Percentiles rank a stretch among this genome's conserved stretches.
Conservation (phyloP, 2,888 invertebrate genomes). For the Apantesis nais region DNA sequence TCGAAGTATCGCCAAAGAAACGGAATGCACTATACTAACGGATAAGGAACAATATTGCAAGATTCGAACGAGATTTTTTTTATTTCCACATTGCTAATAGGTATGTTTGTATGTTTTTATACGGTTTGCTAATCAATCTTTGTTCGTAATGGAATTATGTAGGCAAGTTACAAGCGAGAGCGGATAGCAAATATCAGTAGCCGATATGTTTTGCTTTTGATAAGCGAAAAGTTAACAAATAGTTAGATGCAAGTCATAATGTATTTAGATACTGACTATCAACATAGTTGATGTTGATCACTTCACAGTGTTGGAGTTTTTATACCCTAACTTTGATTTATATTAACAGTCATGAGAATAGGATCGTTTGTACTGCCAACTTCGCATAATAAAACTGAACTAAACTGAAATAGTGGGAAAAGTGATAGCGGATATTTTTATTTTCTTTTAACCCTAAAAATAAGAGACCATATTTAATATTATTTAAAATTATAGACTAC, state of each 20-base stretch:
- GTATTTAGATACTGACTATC: background rate
- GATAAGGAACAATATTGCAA: slow-evolving; percentile 49
- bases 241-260: background rate
- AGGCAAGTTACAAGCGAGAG: background rate
- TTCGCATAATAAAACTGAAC: too few relatives aligned
- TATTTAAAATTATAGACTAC: background rate
- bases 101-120: slow-evolving; percentile 35
- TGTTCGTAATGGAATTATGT: slow-evolving; percentile 32
- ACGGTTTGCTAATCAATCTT: slow-evolving; percentile 39
- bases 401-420: too few relatives aligned
- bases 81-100: slow-evolving; percentile 27
- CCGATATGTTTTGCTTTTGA: background rate
- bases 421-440: too few relatives aligned
- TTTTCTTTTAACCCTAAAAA: too few relatives aligned
- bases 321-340: too few relatives aligned
- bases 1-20: slow-evolving; percentile 30
- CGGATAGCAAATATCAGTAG: background rate
- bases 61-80: slow-evolving; percentile 33
- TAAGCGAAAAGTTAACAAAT: background rate
- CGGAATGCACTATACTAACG: slow-evolving; percentile 36
- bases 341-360: too few relatives aligned
- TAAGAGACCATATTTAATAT: too few relatives aligned
- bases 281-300: background rate
- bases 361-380: too few relatives aligned
- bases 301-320: too few relatives aligned